These are phyloP conservation scores for Ophonus ardosiacus DNA, from an alignment of 2,888 invertebrate species.

Conservation along the genomic window DNA sequence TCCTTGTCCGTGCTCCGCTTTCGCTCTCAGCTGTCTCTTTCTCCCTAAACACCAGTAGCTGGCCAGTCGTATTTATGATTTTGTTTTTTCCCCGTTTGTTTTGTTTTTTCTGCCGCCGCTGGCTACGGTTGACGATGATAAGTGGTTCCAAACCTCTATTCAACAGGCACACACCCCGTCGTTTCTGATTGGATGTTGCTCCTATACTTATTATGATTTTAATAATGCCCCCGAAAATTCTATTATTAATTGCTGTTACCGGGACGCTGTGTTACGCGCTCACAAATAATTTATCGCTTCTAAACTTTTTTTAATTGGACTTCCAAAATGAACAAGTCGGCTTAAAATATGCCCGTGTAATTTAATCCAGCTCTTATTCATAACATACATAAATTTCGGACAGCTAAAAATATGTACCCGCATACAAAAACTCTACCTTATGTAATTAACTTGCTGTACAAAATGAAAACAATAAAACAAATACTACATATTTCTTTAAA, in stretches of 20 bases:
- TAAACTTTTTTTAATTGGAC: constrained; percentile 60
- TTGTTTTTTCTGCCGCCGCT: constrained; percentile 36
- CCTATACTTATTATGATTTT: constrained; percentile 60
- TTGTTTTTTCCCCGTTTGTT: constrained; percentile 55
- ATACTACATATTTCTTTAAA: not conserved
- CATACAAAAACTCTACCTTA: not conserved
- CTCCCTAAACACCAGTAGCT: constrained; percentile 61
- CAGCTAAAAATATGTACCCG: not conserved
- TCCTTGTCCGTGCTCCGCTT: constrained; percentile 28
- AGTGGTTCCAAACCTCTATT: constrained; percentile 56
- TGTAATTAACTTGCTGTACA: not conserved
- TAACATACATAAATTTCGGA: constrained; percentile 28
- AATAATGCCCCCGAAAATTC: constrained; percentile 62
- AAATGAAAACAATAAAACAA: not conserved
- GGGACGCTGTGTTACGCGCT: constrained; percentile 60
- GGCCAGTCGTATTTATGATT: constrained; percentile 60
- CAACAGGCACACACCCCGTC: constrained; percentile 49
- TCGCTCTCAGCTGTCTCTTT: constrained; percentile 45
- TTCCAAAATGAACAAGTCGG: constrained; percentile 24
- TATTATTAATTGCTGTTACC: constrained; percentile 59
- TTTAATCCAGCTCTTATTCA: constrained; percentile 59
- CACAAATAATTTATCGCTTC: constrained; percentile 57
- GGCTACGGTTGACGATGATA: constrained; percentile 58
- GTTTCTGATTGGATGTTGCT: constrained; percentile 57
- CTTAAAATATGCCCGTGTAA: constrained; percentile 50